Percentiles rank a stretch among this genome's conserved stretches.
phyloP scores from a whole-genome alignment of 2,797 vertebrate species.

The Mionectes olivaceus region DNA sequence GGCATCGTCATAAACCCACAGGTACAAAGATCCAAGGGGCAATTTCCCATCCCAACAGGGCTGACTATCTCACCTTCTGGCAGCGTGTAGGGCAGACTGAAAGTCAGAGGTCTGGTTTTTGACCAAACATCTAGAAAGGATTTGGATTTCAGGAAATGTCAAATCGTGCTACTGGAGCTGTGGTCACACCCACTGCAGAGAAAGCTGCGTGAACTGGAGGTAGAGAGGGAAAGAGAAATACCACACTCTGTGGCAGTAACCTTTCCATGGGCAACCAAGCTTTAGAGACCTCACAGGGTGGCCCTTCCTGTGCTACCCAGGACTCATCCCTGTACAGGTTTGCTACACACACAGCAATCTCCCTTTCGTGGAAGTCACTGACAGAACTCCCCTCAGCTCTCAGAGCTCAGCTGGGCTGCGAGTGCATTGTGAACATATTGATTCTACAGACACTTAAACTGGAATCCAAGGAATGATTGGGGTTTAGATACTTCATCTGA shows the following conservation, averaged over 20 bases:
- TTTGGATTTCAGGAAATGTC: background rate
- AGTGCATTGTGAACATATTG: background rate
- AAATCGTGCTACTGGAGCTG: background rate
- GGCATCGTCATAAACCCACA: background rate
- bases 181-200: background rate
- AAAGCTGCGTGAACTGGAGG: background rate
- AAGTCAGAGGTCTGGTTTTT: background rate
- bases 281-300: background rate
- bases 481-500: background rate
- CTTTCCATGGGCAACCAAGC: background rate
- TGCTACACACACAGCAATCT: background rate
- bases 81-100: background rate
- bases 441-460: background rate
- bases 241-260: background rate
- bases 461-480: background rate
- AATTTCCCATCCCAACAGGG: background rate
- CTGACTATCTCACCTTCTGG: background rate
- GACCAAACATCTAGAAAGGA: background rate
- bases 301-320: background rate
- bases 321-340: background rate
- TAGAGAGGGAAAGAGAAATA: background rate
- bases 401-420: rapidly evolving
- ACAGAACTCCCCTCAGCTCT: background rate
- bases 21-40: background rate
- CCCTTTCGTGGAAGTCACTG: background rate